Base-by-base conservation (phyloP, 2,888 invertebrate species). In the Baccha elongata region DNA sequence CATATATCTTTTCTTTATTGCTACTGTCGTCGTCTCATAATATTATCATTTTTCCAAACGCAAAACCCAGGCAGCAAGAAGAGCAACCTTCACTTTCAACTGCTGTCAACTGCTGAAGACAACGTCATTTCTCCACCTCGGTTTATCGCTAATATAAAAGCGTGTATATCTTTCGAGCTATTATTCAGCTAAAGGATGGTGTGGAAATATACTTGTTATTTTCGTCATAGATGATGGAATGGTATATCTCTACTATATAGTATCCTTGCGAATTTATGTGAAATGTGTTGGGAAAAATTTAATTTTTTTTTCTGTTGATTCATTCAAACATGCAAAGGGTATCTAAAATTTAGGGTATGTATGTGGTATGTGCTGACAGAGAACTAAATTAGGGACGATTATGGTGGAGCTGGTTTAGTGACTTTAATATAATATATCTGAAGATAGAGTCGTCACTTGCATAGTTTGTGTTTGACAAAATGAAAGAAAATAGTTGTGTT, bases 21-120 rank as follows among this genome's bases (percentile, higher is more conserved):
- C 17, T 26, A 17, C 42, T 42, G 29, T 60, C 58, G 19, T 42
- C 42, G 6, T 29, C 60, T 60, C 44, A 44, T 44, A 48, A 44
- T 44, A 60, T 60, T 29, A 42, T 60, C 60, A 44, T 60, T 44
- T 40, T 62, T 50, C 29, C 42, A 15, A 44, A 62, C 29, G 29
- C 29, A 2, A 53, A 32, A n/a, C n/a, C n/a, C n/a, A n/a, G n/a
- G n/a, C n/a, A n/a, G 26, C 40, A 42, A 69, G 60, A 8, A 46
- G 23, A 53, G 44, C 52, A 83, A 78, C 83, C 78, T 83, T 83
- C 83, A 78, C 83, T 78, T 83, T 73, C 78, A 72, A 78, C 67
- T 62, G 83, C 72, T 83, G 72, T 72, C 83, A 76, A 72, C 67
- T 68, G 37, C 76, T 72, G 62, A 72, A 65, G 81, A 83, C 60